Evolutionary conservation across 2,113 vertebrate species (phyloP).

Genomic region (Pholis gunnellus): DNA sequence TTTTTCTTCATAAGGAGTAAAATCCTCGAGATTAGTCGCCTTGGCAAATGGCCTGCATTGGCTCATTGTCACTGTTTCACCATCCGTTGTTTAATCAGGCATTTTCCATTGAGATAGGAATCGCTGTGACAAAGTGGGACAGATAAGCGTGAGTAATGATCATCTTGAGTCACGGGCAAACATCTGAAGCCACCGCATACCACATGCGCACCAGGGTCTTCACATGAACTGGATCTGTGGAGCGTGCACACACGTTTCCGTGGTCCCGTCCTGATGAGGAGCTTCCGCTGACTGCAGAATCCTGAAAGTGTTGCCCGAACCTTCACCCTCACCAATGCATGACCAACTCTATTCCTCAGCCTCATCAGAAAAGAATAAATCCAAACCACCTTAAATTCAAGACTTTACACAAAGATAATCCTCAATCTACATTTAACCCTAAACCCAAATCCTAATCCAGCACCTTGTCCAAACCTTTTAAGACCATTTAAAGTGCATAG

Average conservation of each 20-base stretch:
- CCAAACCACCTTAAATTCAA: constrained; percentile 13
- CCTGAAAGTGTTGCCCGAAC: constrained; percentile 8
- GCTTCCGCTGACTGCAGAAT: constrained; percentile 2
- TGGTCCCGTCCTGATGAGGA: neutral
- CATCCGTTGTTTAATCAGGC: constrained; percentile 68
- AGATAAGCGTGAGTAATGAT: constrained; percentile 71
- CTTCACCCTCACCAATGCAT: constrained; percentile 22
- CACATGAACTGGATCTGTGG: constrained; percentile 21
- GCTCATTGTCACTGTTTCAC: constrained; percentile 61
- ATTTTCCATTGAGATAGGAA: constrained; percentile 64
- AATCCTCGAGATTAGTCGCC: constrained; percentile 64
- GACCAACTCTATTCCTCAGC: constrained; percentile 30
- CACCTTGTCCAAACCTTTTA: neutral
- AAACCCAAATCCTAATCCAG: constrained; percentile 9
- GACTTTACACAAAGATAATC: constrained; percentile 24
- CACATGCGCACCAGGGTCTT: constrained; percentile 22
- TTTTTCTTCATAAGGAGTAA: constrained; percentile 21
- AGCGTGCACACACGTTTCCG: neutral
- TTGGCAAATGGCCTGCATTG: constrained; percentile 59
- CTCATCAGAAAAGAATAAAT: constrained; percentile 20
- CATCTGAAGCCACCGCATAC: constrained; percentile 45
- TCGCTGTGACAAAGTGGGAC: constrained; percentile 57
- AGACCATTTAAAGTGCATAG: neutral
- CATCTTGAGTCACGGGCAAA: constrained; percentile 58
- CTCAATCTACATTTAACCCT: constrained; percentile 26